Evolutionary conservation across 2,888 invertebrate species (phyloP), one percentile per base, ranked within the genome.

Genomic region (Mythimna ferrago): DNA sequence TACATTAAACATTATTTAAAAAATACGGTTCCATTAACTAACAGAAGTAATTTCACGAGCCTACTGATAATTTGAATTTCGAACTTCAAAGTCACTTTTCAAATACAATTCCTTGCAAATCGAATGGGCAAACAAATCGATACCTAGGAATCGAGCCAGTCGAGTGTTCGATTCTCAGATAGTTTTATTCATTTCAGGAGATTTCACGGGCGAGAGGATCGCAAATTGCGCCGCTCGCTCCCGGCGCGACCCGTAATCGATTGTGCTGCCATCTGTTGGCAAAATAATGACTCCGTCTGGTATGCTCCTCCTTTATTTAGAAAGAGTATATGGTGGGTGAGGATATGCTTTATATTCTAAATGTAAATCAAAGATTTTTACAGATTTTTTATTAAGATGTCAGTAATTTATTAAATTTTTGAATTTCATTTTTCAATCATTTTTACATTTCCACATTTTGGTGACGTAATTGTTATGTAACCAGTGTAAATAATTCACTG

Each of bases 101-200:
- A 70, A 78, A 75, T 4, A 63, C 62, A 67, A 64, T 73, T 53
- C 35, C 51, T 63, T 26, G 32, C 44, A 76, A 85, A 81, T 81
- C 77, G 81, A 82, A 81, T 82, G 69, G 58, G 78, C 78, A 76
- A 80, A 81, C 81, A 85, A 87, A 85, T 80, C 84, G 83, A 84
- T 81, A 76, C 62, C 76, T 89, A 90, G 89, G 51, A 91, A 89
- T 90, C 87, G 89, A 91, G 84, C 88, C 85, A 89, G 82, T 91
- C 89, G 88, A 93, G 92, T 91, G 90, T 91, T 92, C 92, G 89
- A 88, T 92, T 92, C 91, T 92, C 87, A 87, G 92, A 94, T 95
- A 95, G 95, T 95, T 95, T 95, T 94, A 95, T 95, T 95, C 95
- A 94, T 95, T 95, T 94, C 93, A 94, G 93, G 95, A 94, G 94